Evolutionary conservation across 2,113 vertebrate species (phyloP).

Genomic region (Herpailurus yagouaroundi): DNA sequence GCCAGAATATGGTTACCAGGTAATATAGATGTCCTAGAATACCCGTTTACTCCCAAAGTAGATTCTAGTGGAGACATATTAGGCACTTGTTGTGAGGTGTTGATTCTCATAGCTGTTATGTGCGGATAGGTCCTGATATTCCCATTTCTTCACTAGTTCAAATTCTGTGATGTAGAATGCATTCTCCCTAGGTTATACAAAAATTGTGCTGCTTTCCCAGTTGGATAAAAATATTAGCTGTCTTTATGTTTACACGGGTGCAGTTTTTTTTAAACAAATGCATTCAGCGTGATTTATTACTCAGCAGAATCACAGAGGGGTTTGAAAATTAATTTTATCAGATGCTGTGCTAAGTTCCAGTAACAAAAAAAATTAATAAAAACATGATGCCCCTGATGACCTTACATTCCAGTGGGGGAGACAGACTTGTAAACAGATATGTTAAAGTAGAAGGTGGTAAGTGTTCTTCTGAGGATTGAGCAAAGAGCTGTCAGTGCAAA

Average conservation of each 20-base stretch:
- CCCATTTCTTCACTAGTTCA: neutral
- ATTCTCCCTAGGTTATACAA: neutral
- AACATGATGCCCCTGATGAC: slow-evolving; percentile 4
- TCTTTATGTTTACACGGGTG: neutral
- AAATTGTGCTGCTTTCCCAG: neutral
- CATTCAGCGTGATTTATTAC: neutral
- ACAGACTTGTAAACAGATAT: slow-evolving; percentile 60
- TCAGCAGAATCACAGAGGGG: neutral
- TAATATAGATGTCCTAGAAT: neutral
- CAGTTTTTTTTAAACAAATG: neutral
- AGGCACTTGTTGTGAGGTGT: neutral
- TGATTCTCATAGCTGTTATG: neutral
- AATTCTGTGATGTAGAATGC: neutral
- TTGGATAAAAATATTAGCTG: slow-evolving; percentile 36
- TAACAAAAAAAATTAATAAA: slow-evolving; percentile 33
- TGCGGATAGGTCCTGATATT: neutral
- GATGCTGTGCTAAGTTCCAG: neutral
- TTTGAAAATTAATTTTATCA: slow-evolving; percentile 44
- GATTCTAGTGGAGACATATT: neutral
- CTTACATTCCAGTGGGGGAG: slow-evolving; percentile 30
- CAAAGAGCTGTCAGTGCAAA: slow-evolving; percentile 59
- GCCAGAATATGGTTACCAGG: neutral
- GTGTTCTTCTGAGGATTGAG: slow-evolving; percentile 59
- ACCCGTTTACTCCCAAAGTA: neutral
- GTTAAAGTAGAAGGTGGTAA: slow-evolving; percentile 66